phyloP scores from a whole-genome alignment of 2,888 invertebrate genomes.

The Ptilodon capucinus region DNA sequence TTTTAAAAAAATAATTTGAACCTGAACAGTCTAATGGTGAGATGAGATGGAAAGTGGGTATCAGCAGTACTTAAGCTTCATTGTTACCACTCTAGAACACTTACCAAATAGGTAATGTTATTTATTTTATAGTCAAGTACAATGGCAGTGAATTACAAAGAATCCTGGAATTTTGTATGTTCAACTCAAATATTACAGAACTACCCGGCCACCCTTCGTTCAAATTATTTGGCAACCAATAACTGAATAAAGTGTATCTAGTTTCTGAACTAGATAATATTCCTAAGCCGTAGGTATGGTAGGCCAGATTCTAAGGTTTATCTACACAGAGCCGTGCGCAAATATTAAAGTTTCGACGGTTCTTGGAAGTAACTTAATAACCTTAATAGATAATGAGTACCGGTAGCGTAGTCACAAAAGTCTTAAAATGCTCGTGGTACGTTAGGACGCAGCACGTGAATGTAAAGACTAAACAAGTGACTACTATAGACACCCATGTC shows the following conservation, averaged over 20 bases:
- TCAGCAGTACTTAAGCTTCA: too few species aligned
- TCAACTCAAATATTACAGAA: conserved; percentile 15
- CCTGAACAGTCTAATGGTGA: too few species aligned
- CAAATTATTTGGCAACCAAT: conserved; percentile 17
- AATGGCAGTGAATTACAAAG: not conserved
- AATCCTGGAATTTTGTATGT: conserved; percentile 4
- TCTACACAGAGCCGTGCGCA: conserved; percentile 34
- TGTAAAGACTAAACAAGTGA: too few species aligned
- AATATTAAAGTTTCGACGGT: conserved; percentile 39
- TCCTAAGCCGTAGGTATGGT: conserved; percentile 18
- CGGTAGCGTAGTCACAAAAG: not conserved
- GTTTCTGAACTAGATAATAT: conserved; percentile 24
- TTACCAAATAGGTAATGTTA: not conserved
- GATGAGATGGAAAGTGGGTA: too few species aligned
- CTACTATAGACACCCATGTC: too few species aligned
- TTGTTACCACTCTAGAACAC: not conserved
- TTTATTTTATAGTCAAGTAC: not conserved
- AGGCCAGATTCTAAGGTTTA: conserved; percentile 31
- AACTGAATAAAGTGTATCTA: conserved; percentile 30
- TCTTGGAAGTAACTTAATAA: conserved; percentile 25
- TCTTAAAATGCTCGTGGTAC: too few species aligned
- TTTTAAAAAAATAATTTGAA: too few species aligned
- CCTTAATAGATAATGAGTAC: conserved; percentile 30
- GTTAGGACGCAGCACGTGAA: too few species aligned
- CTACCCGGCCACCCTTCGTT: conserved; percentile 3